A percentile compares a stretch with the other conserved stretches of the same genome.
These are phyloP conservation scores for Eretmocerus hayati DNA, from an alignment of 2,888 invertebrate species.

Conservation along the genomic window DNA sequence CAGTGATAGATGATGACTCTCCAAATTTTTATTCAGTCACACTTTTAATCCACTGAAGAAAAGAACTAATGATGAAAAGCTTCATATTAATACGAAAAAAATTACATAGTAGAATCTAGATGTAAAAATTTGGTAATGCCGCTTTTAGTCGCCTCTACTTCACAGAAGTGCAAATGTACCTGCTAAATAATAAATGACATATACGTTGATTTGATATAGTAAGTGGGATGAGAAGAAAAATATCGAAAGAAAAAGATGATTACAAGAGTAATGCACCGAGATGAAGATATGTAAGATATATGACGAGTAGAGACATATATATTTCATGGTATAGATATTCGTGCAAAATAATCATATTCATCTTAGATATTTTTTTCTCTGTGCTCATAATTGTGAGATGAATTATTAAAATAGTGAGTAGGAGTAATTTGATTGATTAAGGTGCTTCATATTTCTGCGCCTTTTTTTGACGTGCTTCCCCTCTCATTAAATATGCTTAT, in stretches of 20 bases:
- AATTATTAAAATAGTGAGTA: no score
- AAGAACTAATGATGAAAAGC: no score
- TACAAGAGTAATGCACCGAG: constrained; percentile 1
- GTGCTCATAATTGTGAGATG: no score
- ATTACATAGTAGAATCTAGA: background rate
- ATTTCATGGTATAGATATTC: constrained; percentile 5
- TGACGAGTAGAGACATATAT: constrained; percentile 5
- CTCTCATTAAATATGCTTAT: constrained; percentile 7
- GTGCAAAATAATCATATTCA: constrained; percentile 5
- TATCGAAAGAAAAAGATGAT: constrained; percentile 1
- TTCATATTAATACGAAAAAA: background rate
- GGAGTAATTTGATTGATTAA: no score
- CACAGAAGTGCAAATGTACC: constrained; percentile 41
- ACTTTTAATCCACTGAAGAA: no score
- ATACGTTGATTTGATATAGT: constrained; percentile 27
- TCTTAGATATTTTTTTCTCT: constrained; percentile 18
- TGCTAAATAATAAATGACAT: constrained; percentile 35
- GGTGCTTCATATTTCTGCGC: constrained; percentile 10
- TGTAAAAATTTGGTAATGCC: constrained; percentile 7
- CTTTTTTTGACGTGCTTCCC: constrained; percentile 20
- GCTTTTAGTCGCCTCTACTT: constrained; percentile 25
- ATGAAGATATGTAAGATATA: constrained; percentile 9
- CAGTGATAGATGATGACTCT: no score
- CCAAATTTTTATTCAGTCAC: no score
- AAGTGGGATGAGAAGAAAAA: constrained; percentile 2